A percentile compares a stretch with the other conserved stretches of the same genome.
phyloP scores from a whole-genome alignment of 1,140 invertebrate species.

The Nephotettix cincticeps region DNA sequence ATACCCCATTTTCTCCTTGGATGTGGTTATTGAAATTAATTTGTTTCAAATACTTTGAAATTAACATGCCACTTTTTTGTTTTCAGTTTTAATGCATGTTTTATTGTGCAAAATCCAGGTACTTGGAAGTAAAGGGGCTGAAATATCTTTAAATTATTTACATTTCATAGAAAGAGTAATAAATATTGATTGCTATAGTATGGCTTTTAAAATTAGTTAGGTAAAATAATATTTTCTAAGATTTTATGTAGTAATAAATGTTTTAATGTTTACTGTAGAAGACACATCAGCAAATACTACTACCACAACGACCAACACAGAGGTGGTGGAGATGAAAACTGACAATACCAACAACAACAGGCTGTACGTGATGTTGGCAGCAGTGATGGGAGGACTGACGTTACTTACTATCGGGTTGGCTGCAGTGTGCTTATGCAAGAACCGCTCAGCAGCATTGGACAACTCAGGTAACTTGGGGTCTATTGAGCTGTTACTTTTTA shows the following conservation, averaged over 20 bases:
- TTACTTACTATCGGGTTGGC: conserved; percentile 50
- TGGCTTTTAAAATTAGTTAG: neutral
- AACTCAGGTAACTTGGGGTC: conserved; percentile 52
- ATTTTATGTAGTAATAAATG: too few species aligned
- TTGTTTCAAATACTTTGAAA: too few species aligned
- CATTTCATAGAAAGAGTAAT: too few species aligned
- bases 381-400: conserved; percentile 52
- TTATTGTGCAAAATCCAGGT: too few species aligned
- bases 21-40: too few species aligned
- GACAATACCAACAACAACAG: conserved; percentile 46
- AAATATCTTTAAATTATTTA: too few species aligned
- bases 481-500: too few species aligned
- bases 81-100: too few species aligned
- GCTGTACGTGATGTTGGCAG: conserved; percentile 59
- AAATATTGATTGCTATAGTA: conserved; percentile 5
- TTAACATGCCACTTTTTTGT: too few species aligned
- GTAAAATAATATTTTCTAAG: conserved; percentile 20
- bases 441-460: conserved; percentile 46
- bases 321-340: conserved; percentile 25
- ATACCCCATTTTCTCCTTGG: too few species aligned
- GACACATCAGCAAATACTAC: conserved; percentile 30
- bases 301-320: conserved; percentile 24
- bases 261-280: too few species aligned
- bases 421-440: conserved; percentile 52
- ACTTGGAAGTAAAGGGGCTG: too few species aligned